These are phyloP conservation scores for Drosophila lutescens DNA, from an alignment of 2,888 invertebrate species.

Conservation along the genomic window DNA sequence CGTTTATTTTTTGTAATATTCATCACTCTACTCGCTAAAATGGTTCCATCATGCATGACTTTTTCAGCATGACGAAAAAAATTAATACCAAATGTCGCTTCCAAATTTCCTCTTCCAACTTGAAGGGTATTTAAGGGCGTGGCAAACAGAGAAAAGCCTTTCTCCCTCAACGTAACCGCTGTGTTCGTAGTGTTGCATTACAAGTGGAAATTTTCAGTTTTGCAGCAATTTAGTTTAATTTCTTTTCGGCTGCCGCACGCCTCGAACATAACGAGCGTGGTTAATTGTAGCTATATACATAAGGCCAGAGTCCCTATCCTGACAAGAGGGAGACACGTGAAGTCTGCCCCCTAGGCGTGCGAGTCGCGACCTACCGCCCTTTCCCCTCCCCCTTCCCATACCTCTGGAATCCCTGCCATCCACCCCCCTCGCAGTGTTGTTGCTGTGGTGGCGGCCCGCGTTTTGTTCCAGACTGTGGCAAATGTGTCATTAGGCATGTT, in stretches of 20 bases:
- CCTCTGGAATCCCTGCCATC: neutral
- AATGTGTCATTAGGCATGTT: slow-evolving; percentile 83
- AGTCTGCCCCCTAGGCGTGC: slow-evolving; percentile 29
- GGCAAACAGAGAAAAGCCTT: too few species aligned
- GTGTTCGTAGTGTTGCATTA: slow-evolving; percentile 64
- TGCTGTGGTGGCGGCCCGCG: slow-evolving; percentile 44
- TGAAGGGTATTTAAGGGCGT: slow-evolving; percentile 13
- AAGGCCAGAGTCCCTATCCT: slow-evolving; percentile 49
- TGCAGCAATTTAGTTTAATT: slow-evolving; percentile 72
- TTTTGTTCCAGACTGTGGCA: slow-evolving; percentile 77
- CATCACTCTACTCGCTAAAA: too few species aligned
- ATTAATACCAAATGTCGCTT: neutral
- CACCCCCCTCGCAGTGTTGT: slow-evolving; percentile 20
- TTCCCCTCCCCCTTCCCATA: too few species aligned
- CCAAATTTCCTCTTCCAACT: neutral
- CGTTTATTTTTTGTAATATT: too few species aligned
- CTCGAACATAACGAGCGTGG: slow-evolving; percentile 70
- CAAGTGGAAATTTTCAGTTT: slow-evolving; percentile 65
- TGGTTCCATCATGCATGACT: too few species aligned
- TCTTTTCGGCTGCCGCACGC: slow-evolving; percentile 63
- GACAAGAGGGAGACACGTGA: slow-evolving; percentile 23
- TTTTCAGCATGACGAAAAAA: neutral
- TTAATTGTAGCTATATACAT: slow-evolving; percentile 63
- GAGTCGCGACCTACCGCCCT: slow-evolving; percentile 15
- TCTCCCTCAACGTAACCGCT: neutral